Base-by-base conservation (phyloP, 2,888 invertebrate genomes). In the Tachina lurida region DNA sequence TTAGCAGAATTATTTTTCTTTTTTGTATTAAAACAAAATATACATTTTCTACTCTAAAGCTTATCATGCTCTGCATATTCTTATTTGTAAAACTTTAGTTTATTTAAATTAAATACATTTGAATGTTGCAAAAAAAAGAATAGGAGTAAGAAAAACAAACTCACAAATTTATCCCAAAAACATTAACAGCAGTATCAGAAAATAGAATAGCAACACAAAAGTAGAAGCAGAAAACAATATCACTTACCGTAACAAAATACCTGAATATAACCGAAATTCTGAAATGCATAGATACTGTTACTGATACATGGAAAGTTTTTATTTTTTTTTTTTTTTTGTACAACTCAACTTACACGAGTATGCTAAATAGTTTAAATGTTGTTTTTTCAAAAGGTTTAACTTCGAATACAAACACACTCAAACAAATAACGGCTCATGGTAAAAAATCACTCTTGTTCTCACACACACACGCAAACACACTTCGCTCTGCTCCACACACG, bases 171-270 rank as follows among this genome's bases (percentile, higher is more conserved):
- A 10, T 12, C 12, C 10, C 4, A 60, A 58, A 68, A 67, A 31
- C 54, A 79, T 49, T 2, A 62, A 31, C 22, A 67, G 3, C 22
- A 67, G 9, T 10, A 65, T n/a, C 5, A 17, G 12, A n/a, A 49
- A 3, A n/a, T 43, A 31, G 22, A 56, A 41, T 43, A 73, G 47
- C 47, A 73, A 73, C 31, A 47, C n/a, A 62, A 39, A 56, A 52
- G 22, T 31, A 31, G 31, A 31, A 31, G 31, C 7, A 31, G 49
- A 78, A 65, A 84, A 78, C 77, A 77, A 84, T 84, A 84, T 84
- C 77, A 84, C 73, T 78, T 84, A 74, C 77, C 60, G 45, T 77
- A 65, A 73, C 83, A 84, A 84, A 84, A 84, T 84, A 78, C 73
- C 67, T 73, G 67, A 84, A 78, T 77, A 67, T 22, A 84, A 74